Conservation (phyloP, 2,113 vertebrate species). For the Rhea americana region DNA sequence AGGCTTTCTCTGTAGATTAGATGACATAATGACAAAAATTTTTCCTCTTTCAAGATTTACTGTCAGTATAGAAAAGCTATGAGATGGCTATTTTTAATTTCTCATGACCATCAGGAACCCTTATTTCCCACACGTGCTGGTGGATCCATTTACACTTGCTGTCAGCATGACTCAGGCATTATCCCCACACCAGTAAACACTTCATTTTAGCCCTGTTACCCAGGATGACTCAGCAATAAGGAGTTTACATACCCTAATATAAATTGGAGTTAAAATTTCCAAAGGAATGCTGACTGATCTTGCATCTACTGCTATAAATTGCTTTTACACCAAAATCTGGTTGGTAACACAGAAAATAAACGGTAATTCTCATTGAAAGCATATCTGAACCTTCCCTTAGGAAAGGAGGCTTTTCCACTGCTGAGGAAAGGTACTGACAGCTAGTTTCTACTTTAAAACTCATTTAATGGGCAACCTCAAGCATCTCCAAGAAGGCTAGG, state of each 20-base stretch:
- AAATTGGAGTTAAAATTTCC: neutral
- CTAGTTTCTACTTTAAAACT: conserved; percentile 5
- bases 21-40: neutral
- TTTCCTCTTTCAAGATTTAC: neutral
- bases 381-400: neutral
- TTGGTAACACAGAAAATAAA: conserved; percentile 4
- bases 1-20: neutral
- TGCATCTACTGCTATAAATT: neutral
- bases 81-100: neutral
- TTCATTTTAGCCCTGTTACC: neutral
- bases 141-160: neutral
- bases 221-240: neutral
- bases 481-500: conserved; percentile 8
- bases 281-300: neutral
- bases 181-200: neutral
- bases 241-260: neutral
- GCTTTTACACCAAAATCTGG: neutral
- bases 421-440: neutral
- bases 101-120: neutral
- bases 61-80: neutral
- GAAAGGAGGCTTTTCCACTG: neutral
- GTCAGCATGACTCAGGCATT: neutral
- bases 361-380: neutral
- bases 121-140: neutral
- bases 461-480: neutral